Base-by-base conservation (phyloP, 2,888 invertebrate genomes). In the Lamproptera curius region DNA sequence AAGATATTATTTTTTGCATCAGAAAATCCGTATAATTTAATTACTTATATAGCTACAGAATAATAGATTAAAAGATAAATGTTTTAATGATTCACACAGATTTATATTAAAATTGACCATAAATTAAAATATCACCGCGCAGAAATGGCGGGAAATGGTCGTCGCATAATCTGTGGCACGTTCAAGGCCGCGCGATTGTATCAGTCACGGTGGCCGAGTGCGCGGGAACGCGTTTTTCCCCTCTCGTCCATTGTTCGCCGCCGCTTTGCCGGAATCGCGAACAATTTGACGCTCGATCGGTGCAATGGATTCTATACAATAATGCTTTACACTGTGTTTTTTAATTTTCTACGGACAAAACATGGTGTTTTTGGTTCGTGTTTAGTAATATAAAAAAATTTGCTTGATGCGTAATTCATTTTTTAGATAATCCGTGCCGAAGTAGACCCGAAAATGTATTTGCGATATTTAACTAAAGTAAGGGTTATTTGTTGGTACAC, bases 131-230 rank as follows among this genome's bases (percentile, higher is more conserved):
- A 6, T 6, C 8, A 8, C 8, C 23, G 28, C 28, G 10, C n/a
- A 28, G 28, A 28, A 28, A 28, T 10, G 28, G 28, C 11, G 11
- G 31, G 38, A 42, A 48, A 48, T 33, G 34, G 23, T 37, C 37
- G 36, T 34, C 16, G 26, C 26, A 43, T 43, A 35, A 46, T 23
- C 33, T 34, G 13, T 39, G 38, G 23, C 38, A 42, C 16, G 42
- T 42, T 38, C 47, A 48, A 48, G 47, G 47, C 23, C 42, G 28
- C 23, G 23, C 39, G 36, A 42, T 38, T 37, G 42, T 42, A 46
- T 39, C 33, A 14, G 47, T 47, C 42, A 42, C 47, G 23, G 42
- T 33, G 33, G 1, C 9, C 33, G 47, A 42, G 35, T 17, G 33
- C 23, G n/a, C 6, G 2, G 20, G n/a, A n/a, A n/a, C n/a, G n/a